Base-by-base conservation (phyloP, 2,797 vertebrate genomes). In the Siniperca obscura region DNA sequence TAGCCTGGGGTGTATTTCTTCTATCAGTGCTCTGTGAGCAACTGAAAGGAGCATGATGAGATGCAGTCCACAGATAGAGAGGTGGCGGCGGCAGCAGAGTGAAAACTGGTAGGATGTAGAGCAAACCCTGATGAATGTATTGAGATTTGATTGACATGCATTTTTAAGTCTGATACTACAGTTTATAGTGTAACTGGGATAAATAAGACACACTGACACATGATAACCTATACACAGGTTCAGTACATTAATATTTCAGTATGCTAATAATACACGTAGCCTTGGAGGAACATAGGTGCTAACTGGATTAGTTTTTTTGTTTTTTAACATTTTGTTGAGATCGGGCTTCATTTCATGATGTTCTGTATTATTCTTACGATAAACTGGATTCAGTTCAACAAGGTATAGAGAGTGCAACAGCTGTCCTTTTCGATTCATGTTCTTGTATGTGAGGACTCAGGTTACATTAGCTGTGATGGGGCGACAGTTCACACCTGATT, bases 21-120 rank as follows among this genome's bases (percentile, higher is more conserved):
- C 52, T 76, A 12, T 69, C 34, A 11, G 57, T 25, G 60, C 79
- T 65, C 70, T 81, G 70, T 56, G 77, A 80, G 87, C 74, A 74
- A 2, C 71, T 80, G 86, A 80, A 70, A 81, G 74, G 16, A 57
- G 44, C 67, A 40, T 0, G 4, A 85, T 59, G 19, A 83, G 61
- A 82, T 67, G 73, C 9, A 9, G 62, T 55, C 38, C 53, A 25
- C 71, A 64, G 57, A 61, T 10, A 42, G 55, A 79, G 70, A 30
- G 16, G 21, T 36, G 62, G 59, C 78, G 68, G 71, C 17, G 22
- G 34, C 69, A 57, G 64, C 38, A 71, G 42, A 69, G 25, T 3
- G 21, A 44, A 65, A 52, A 52, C 70, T 7, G 56, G 27, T 17
- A 5, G 36, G 22, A 5, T 36, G 36, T 14, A 14, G 17, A 40